Conservation (phyloP, 53 echinoderm and acorn worm species). For the Holothuria leucospilota region DNA sequence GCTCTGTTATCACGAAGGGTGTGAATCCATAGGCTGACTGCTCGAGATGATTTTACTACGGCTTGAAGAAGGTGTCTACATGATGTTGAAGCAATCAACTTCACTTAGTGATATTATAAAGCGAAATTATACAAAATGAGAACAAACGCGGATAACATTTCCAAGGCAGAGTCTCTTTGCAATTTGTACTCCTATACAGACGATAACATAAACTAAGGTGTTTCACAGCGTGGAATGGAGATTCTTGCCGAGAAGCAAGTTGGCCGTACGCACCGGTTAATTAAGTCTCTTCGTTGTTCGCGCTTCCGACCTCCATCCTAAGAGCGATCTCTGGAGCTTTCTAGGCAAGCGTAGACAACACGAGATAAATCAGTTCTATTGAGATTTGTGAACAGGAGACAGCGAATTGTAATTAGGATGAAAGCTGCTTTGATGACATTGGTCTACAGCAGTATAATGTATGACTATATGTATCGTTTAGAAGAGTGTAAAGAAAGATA, state of each 20-base stretch:
- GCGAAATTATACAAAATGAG: too few species aligned
- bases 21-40: too few species aligned
- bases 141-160: too few species aligned
- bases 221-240: not conserved
- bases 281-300: constrained; percentile 24
- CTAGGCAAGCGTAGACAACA: constrained; percentile 9
- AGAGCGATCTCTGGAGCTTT: constrained; percentile 26
- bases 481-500: not conserved
- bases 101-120: too few species aligned
- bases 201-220: constrained; percentile 10
- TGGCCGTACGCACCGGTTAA: constrained; percentile 22
- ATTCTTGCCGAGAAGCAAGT: constrained; percentile 11
- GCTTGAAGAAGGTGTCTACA: too few species aligned
- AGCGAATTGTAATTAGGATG: constrained; percentile 36
- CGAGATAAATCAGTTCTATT: constrained; percentile 13
- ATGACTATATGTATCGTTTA: constrained; percentile 3
- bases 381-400: constrained; percentile 31
- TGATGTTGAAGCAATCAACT: too few species aligned
- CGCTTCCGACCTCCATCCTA: not conserved
- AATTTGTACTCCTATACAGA: too few species aligned
- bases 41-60: too few species aligned
- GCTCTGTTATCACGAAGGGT: too few species aligned
- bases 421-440: constrained; percentile 2
- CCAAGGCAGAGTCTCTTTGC: too few species aligned
- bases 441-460: constrained; percentile 1